Evolutionary conservation across 2,888 invertebrate species (phyloP).

Genomic region (Cryptocephalus primarius): DNA sequence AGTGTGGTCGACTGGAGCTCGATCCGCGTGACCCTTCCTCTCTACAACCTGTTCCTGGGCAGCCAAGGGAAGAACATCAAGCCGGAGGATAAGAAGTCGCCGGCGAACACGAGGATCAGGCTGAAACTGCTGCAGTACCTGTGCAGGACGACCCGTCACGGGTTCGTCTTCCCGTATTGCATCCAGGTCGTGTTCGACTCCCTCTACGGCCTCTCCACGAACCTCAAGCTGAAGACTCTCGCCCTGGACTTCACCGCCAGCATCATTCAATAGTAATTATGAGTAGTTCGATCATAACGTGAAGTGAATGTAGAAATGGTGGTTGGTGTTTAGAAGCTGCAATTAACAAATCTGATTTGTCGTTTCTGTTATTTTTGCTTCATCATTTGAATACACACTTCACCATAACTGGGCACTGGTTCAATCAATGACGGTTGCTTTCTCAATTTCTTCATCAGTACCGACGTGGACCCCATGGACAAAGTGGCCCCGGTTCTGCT

Average conservation of each 20-base stretch:
- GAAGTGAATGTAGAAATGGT: not conserved
- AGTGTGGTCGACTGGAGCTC: constrained; percentile 72
- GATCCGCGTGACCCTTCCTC: constrained; percentile 54
- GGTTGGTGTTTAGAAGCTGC: not conserved
- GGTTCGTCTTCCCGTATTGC: constrained; percentile 65
- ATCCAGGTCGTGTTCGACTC: constrained; percentile 84
- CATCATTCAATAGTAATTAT: constrained; percentile 61
- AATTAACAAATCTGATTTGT: constrained; percentile 2
- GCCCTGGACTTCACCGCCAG: constrained; percentile 74
- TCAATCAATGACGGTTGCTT: not conserved
- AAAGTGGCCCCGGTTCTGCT: constrained; percentile 63
- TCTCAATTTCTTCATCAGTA: constrained; percentile 35
- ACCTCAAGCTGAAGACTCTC: constrained; percentile 68
- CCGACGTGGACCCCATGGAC: constrained; percentile 47
- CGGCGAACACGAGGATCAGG: constrained; percentile 74
- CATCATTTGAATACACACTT: no score
- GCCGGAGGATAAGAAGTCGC: constrained; percentile 60
- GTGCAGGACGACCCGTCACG: constrained; percentile 58
- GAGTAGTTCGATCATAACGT: constrained; percentile 24
- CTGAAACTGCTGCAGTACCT: constrained; percentile 78
- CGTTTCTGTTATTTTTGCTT: not conserved
- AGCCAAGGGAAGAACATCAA: constrained; percentile 46
- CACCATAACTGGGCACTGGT: no score
- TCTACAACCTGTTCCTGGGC: constrained; percentile 73
- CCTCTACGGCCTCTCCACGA: constrained; percentile 73